Evolutionary conservation across 2,888 invertebrate genomes (phyloP), one percentile per base, ranked within the genome.

Genomic region (Heteromurus nitidus): DNA sequence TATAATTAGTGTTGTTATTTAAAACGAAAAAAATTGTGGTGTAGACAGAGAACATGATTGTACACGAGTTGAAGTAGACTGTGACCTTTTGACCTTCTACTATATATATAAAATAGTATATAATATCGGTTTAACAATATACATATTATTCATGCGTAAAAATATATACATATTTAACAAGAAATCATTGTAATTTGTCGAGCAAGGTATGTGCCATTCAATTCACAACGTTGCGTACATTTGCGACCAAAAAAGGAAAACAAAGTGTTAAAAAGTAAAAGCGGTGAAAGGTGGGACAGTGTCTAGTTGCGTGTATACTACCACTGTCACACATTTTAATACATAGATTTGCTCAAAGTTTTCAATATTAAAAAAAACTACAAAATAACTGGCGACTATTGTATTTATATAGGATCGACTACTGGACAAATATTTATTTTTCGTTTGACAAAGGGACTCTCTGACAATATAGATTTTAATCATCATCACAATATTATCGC

Each of bases 171-270:
- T 65, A 42, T n/a, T n/a, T n/a, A n/a, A n/a, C n/a, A 64, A 64
- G 26, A 31, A 5, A 69, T 69, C 47, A 28, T 69, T 62, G 77
- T 79, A 50, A 62, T 79, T 69, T 79, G 18, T 69, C 70, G 73
- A 67, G 80, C 80, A 73, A 80, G 73, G 80, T 80, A 80, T 80
- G 80, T 80, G 80, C 80, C 80, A 80, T 80, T 80, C 73, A 67
- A 55, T 42, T 36, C 67, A 73, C 68, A 73, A 80, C 73, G 73
- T 80, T 73, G 64, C 70, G 73, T 73, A 55, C 28, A 70, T 44
- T 80, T 58, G 67, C 68, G 80, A 80, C 80, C 80, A 80, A 72
- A 65, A 5, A 53, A 44, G 13, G 60, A 36, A 36, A 36, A 36
- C 36, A 7, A 36, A 13, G 36, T 36, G 36, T 36, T 13, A 58